Evolutionary conservation across 1,140 invertebrate genomes (phyloP), one percentile per base, ranked within the genome.

Genomic region (Eubasilissa regina): DNA sequence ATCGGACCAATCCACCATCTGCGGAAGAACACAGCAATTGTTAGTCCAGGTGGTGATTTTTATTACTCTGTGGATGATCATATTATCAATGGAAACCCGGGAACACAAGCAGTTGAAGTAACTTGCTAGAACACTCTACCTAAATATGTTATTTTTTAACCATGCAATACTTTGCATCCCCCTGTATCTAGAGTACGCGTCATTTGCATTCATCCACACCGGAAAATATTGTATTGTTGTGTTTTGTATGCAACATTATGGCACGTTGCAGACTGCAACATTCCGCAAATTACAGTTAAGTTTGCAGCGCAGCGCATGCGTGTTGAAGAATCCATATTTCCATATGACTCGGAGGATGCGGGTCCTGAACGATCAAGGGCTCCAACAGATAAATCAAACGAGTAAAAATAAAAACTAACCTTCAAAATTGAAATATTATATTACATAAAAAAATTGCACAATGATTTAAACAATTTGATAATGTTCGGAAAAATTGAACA

Each of bases 261-360:
- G 11, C 45, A 70, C 44, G 48, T 47, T 70, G 66, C 44, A 70
- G 66, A 21, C 66, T 47, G 45, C 66, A 70, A 25, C 13, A 68
- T 68, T 68, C 64, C 64, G 15, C 64, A 68, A 68, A 51, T 48
- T 70, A 70, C 66, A 51, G 47, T 70, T 70, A n/a, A 12, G 25
- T 7, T 47, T 70, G 62, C 44, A 15, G 66, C 47, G 11, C 25
- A 10, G 66, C 45, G 64, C 64, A 68, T 47, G 64, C 64, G 45
- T 70, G 45, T 51, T 53, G 66, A 17, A 70, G 15, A 21, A 51
- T 48, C 64, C 19, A 68, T 68, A 68, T 68, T 48, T 13, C 15
- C 17, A 70, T 70, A 15, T 64, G 60, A 25, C 35, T 21, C 15
- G 43, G 44, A 47, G 9, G 15, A 43, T 6, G 44, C 3, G 44